phyloP scores from a whole-genome alignment of 2,113 vertebrate species.

The Bombycilla garrulus region DNA sequence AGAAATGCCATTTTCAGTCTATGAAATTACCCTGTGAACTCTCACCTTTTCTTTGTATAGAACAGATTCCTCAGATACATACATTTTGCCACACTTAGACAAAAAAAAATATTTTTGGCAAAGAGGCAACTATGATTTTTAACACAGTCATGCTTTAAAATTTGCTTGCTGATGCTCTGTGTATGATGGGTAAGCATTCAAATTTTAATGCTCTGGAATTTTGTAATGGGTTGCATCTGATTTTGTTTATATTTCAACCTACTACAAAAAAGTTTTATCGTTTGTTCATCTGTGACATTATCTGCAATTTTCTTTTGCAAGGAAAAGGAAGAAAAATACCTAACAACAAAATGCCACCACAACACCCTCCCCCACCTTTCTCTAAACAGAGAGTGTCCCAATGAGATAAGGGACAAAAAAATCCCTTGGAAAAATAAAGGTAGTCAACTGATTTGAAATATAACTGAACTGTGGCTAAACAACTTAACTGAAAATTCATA shows the following conservation, averaged over 20 bases:
- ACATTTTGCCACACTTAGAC: background rate
- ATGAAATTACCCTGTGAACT: background rate
- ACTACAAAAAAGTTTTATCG: background rate
- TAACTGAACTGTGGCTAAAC: background rate
- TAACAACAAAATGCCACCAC: background rate
- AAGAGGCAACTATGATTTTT: background rate
- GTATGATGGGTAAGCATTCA: background rate
- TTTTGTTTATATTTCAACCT: background rate
- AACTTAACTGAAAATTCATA: background rate
- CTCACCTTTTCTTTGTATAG: background rate
- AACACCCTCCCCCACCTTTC: background rate
- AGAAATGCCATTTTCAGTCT: background rate
- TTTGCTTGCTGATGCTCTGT: background rate
- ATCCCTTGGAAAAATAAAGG: background rate
- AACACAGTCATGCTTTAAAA: background rate
- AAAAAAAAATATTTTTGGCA: background rate
- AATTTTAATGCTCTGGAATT: background rate
- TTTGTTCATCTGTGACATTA: background rate
- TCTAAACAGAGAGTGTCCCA: fast-evolving
- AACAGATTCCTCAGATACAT: background rate
- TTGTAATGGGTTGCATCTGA: background rate
- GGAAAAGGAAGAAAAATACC: fast-evolving
- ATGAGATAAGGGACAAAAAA: background rate
- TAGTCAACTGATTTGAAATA: background rate
- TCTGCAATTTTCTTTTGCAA: background rate